Conservation (phyloP, 1,140 invertebrate species). For the Dryas iulia region DNA sequence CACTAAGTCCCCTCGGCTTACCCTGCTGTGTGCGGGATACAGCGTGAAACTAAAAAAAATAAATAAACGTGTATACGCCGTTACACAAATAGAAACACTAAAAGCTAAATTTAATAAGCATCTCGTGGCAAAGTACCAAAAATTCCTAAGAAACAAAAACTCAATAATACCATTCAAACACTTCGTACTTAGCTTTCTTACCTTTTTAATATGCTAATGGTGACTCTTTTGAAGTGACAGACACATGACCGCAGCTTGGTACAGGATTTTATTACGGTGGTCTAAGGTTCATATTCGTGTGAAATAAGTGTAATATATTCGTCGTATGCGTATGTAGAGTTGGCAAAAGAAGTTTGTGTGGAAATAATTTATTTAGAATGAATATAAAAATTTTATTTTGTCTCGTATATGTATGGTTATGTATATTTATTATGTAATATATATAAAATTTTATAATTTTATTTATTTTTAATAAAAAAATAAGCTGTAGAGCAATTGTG, state of each 20-base stretch:
- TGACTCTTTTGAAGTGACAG: constrained; percentile 37
- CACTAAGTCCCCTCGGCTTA: too few species aligned
- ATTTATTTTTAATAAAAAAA: too few species aligned
- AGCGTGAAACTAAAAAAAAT: too few species aligned
- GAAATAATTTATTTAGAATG: too few species aligned
- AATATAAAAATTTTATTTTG: too few species aligned
- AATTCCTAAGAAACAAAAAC: constrained; percentile 13
- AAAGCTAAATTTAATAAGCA: neutral
- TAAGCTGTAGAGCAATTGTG: too few species aligned
- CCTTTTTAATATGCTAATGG: constrained; percentile 54
- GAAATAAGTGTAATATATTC: constrained; percentile 5
- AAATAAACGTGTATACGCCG: too few species aligned
- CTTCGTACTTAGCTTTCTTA: constrained; percentile 34
- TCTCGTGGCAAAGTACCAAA: neutral
- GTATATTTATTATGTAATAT: too few species aligned
- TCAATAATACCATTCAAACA: constrained; percentile 21
- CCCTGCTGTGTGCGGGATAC: too few species aligned
- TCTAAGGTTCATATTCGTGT: constrained; percentile 14
- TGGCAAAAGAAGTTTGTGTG: neutral
- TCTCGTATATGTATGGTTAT: too few species aligned
- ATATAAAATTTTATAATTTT: too few species aligned
- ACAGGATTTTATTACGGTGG: constrained; percentile 12
- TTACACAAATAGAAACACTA: neutral
- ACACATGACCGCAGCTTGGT: constrained; percentile 8
- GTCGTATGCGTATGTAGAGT: constrained; percentile 20